Percentiles rank a stretch among this genome's conserved stretches.
Conservation (phyloP, 2,113 vertebrate species). For the Ochotona princeps region DNA sequence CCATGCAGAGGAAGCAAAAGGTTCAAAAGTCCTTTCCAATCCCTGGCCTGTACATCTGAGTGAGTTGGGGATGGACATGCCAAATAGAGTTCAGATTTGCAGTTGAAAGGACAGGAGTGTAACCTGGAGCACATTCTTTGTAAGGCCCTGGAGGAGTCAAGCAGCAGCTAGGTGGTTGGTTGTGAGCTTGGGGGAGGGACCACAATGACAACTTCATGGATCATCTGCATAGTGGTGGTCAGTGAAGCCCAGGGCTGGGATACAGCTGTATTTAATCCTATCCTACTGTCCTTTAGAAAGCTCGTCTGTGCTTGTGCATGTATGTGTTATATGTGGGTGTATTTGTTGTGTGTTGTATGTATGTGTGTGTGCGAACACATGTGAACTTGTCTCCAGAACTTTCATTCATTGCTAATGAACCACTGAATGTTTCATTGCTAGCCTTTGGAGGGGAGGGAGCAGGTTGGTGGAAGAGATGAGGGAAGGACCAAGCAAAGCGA, state of each 20-base stretch:
- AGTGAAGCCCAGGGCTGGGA: neutral
- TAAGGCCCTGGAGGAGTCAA: too few relatives aligned
- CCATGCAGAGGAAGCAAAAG: neutral
- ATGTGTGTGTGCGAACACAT: neutral
- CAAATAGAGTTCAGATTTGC: neutral
- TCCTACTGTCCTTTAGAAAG: neutral
- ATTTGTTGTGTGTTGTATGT: neutral
- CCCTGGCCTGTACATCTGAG: too few relatives aligned
- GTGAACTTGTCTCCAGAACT: neutral
- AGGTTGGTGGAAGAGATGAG: neutral
- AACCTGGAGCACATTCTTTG: neutral
- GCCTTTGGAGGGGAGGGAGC: neutral
- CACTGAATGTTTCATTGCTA: neutral
- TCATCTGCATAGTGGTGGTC: too few relatives aligned
- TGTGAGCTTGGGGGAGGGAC: neutral
- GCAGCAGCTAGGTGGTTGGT: accelerated
- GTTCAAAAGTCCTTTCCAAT: neutral
- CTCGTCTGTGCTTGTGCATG: neutral
- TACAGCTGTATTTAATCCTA: neutral
- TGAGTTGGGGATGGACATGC: neutral
- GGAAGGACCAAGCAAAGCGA: neutral
- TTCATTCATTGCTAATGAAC: neutral
- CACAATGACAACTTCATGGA: neutral
- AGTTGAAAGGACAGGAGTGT: neutral
- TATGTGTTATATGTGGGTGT: neutral